Evolutionary conservation across 2,113 vertebrate species (phyloP).

Genomic region (Pteropus alecto): DNA sequence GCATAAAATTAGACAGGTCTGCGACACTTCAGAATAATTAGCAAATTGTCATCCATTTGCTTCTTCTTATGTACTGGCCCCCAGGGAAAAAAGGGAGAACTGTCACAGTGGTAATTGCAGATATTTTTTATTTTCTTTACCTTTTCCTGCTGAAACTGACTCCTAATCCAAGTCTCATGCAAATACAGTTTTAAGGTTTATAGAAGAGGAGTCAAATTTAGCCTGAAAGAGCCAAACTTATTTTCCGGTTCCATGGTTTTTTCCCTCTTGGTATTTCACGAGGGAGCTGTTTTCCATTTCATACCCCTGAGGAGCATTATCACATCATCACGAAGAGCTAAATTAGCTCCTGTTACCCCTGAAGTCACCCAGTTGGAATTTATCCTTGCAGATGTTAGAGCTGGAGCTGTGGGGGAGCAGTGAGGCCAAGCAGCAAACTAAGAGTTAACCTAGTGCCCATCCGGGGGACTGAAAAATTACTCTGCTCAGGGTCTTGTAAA

Average conservation of each 20-base stretch:
- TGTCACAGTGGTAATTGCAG: background rate
- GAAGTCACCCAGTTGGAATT: background rate
- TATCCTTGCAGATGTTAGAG: constrained; percentile 5
- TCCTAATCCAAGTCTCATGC: background rate
- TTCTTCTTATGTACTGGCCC: background rate
- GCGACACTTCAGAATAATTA: constrained; percentile 61
- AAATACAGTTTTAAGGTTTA: constrained; percentile 27
- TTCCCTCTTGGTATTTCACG: background rate
- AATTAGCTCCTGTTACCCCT: constrained; percentile 51
- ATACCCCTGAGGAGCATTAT: background rate
- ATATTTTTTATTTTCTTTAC: background rate
- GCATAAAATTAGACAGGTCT: background rate
- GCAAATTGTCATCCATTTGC: constrained; percentile 38
- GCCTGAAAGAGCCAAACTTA: background rate
- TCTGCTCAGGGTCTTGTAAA: background rate
- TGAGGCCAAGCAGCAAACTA: background rate
- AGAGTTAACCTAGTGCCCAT: background rate
- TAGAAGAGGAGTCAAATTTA: constrained; percentile 31
- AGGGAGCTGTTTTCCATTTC: constrained; percentile 35
- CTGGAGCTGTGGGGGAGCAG: background rate
- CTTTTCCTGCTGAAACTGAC: background rate
- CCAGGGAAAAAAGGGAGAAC: background rate
- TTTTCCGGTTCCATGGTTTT: constrained; percentile 23
- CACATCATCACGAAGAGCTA: background rate
- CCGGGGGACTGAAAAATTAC: background rate